phyloP scores from a whole-genome alignment of 2,888 invertebrate genomes.

The Chrysolina americana region DNA sequence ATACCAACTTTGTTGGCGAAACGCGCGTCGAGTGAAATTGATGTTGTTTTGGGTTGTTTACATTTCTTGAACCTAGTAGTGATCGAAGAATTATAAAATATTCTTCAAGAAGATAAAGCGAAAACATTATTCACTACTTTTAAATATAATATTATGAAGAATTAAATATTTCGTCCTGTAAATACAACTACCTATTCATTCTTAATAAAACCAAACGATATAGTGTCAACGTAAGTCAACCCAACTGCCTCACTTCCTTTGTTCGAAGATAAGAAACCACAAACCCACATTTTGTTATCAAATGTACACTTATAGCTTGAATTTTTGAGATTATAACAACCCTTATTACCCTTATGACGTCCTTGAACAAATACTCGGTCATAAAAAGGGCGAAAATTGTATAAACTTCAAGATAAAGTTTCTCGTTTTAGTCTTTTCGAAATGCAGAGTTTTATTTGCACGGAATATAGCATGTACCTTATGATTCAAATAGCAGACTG shows the following conservation, averaged over 20 bases:
- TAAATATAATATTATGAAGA: too few relatives aligned
- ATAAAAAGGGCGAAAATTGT: conserved; percentile 32
- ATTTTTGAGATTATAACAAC: conserved; percentile 36
- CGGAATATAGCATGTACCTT: too few relatives aligned
- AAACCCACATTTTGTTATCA: conserved; percentile 43
- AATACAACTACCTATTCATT: conserved; percentile 33
- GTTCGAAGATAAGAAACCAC: conserved; percentile 42
- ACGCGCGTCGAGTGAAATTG: too few relatives aligned
- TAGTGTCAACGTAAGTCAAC: conserved; percentile 37
- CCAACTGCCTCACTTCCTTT: conserved; percentile 45
- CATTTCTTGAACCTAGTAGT: too few relatives aligned
- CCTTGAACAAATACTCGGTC: conserved; percentile 31
- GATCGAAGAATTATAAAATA: too few relatives aligned
- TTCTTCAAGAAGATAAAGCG: not conserved
- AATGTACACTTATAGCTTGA: conserved; percentile 34
- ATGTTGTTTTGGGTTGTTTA: too few relatives aligned
- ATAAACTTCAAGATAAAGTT: not conserved
- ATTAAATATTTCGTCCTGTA: not conserved
- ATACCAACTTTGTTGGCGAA: too few relatives aligned
- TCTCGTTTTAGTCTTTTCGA: not conserved
- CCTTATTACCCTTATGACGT: conserved; percentile 31
- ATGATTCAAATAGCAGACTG: too few relatives aligned
- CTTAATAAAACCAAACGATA: conserved; percentile 32
- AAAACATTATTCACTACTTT: not conserved
- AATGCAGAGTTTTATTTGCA: not conserved